Conservation (phyloP, 2,797 vertebrate genomes). For the Podargus strigoides region DNA sequence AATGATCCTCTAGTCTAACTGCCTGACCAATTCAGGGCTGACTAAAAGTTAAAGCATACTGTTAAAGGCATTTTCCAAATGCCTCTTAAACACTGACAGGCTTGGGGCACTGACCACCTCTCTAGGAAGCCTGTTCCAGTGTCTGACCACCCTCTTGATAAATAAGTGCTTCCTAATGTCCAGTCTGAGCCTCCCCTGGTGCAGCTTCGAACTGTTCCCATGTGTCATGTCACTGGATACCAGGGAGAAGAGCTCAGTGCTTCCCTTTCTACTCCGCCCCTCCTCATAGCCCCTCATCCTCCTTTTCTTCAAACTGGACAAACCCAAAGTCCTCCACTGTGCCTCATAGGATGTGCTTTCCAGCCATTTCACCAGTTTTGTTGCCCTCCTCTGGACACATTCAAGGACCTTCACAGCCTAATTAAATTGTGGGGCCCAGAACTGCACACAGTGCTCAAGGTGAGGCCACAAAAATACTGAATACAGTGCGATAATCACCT, state of each 20-base stretch:
- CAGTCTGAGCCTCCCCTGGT: not conserved
- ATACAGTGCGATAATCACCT: not conserved
- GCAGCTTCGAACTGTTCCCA: not conserved
- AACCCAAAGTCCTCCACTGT: not conserved
- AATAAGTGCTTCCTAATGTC: not conserved
- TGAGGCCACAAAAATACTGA: not conserved
- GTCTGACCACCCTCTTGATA: not conserved
- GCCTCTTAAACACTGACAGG: too few relatives aligned
- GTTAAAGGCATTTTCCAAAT: too few relatives aligned
- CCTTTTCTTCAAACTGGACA: not conserved
- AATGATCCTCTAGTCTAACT: too few relatives aligned
- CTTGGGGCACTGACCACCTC: too few relatives aligned
- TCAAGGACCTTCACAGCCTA: not conserved
- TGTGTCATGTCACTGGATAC: not conserved
- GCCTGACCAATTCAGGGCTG: too few relatives aligned
- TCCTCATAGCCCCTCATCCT: too few relatives aligned
- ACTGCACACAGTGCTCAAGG: not conserved
- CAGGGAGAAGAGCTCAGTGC: not conserved
- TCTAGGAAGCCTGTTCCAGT: too few relatives aligned
- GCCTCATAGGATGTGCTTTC: not conserved
- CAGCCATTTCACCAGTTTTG: not conserved
- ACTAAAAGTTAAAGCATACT: too few relatives aligned
- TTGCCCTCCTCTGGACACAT: not conserved
- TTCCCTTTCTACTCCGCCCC: too few relatives aligned
- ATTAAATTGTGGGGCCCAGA: not conserved